These are phyloP conservation scores for Budorcas taxicolor DNA, from an alignment of 2,113 vertebrate species.

Conservation along the genomic window DNA sequence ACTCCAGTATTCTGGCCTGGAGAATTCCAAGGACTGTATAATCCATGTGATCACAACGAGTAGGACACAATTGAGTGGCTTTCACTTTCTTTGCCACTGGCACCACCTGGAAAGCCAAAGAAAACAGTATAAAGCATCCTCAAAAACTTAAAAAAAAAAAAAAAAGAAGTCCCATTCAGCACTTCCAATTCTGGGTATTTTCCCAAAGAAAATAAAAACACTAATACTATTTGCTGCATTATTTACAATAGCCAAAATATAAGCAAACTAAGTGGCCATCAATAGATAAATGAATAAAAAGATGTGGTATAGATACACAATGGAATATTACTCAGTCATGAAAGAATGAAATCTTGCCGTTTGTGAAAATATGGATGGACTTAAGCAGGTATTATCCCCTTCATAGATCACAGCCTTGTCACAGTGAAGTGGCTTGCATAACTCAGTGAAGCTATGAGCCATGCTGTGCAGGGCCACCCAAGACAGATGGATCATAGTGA, in stretches of 20 bases:
- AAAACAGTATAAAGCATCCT: background rate
- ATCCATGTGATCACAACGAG: background rate
- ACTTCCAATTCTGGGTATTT: background rate
- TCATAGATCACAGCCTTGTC: background rate
- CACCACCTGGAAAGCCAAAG: rapidly evolving
- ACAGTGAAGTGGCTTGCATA: background rate
- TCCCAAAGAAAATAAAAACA: background rate
- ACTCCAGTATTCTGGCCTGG: background rate
- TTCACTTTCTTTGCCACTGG: background rate
- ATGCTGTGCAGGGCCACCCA: background rate
- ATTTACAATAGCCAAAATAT: background rate
- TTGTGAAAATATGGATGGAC: background rate
- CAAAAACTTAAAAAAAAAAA: background rate
- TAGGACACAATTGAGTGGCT: background rate
- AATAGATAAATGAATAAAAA: background rate
- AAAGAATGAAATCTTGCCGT: background rate
- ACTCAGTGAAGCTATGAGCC: background rate
- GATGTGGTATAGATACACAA: background rate
- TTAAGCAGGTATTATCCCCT: background rate
- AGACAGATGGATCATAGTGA: background rate
- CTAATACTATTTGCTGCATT: background rate
- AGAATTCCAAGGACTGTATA: background rate
- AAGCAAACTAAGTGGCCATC: background rate
- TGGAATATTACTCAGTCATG: background rate
- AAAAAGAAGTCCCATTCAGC: background rate